Percentiles rank a stretch among this genome's conserved stretches.
These are phyloP conservation scores for Styela plicata DNA, from an alignment of 23 tunicate species.

Conservation along the genomic window DNA sequence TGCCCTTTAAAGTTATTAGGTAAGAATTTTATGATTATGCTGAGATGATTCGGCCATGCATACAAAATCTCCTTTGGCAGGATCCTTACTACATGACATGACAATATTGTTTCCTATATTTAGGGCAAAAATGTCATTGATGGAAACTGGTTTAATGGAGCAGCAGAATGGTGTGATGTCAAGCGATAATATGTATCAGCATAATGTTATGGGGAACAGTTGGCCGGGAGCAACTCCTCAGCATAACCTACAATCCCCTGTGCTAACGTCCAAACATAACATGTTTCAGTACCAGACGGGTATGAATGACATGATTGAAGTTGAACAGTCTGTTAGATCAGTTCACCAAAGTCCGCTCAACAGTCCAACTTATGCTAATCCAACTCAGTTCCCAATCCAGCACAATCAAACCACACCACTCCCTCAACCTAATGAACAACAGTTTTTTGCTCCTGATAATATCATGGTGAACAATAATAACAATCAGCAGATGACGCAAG, in stretches of 20 bases:
- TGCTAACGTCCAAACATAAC: constrained; percentile 5
- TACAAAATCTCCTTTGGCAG: no score
- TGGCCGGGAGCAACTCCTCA: constrained; percentile 15
- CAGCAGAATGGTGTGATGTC: background rate
- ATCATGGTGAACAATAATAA: constrained; percentile 29
- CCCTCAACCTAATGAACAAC: constrained; percentile 26
- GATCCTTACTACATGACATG: no score
- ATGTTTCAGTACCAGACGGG: constrained; percentile 1
- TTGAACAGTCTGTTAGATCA: background rate
- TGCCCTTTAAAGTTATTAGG: no score
- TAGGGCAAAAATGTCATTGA: background rate
- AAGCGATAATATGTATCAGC: background rate
- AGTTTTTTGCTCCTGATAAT: constrained; percentile 22
- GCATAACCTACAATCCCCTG: constrained; percentile 2
- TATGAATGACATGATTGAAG: background rate
- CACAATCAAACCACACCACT: constrained; percentile 26
- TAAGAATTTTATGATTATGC: no score
- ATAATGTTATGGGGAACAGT: constrained; percentile 2
- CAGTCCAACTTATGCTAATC: constrained; percentile 23
- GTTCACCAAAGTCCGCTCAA: constrained; percentile 23
- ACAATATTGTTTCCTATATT: no score
- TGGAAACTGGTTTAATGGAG: background rate
- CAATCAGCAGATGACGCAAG: background rate
- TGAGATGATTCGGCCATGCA: no score
- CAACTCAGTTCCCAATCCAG: background rate